Conservation (phyloP, 2,113 vertebrate species). For the Jaculus jaculus region DNA sequence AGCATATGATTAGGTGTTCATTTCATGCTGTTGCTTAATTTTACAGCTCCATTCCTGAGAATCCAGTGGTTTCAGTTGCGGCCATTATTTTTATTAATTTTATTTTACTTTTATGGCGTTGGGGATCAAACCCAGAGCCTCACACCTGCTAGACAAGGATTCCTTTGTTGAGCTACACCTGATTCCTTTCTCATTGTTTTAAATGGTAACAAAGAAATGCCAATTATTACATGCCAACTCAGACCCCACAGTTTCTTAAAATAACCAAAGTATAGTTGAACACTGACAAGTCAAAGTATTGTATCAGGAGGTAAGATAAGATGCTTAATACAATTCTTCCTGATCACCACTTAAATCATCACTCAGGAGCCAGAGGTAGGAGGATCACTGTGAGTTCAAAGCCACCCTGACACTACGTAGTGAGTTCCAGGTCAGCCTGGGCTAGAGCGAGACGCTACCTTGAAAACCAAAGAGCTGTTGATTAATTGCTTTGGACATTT, state of each 20-base stretch:
- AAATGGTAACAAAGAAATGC: background rate
- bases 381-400: too few species aligned
- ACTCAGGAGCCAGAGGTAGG: too few species aligned
- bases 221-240: background rate
- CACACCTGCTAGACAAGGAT: background rate
- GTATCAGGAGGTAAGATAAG: background rate
- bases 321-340: background rate
- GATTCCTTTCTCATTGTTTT: background rate
- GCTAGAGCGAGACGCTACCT: too few species aligned
- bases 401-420: too few species aligned
- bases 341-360: background rate
- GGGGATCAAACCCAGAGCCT: background rate
- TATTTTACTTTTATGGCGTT: background rate
- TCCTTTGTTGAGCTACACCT: background rate
- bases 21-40: background rate
- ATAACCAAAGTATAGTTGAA: background rate
- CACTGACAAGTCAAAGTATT: background rate
- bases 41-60: background rate
- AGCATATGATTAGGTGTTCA: background rate
- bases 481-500: background rate
- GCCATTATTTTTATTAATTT: background rate
- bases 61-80: background rate
- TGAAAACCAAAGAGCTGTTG: background rate
- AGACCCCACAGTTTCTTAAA: background rate
- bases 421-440: too few species aligned